Conservation (phyloP, 2,113 vertebrate species). For the Hepsetus odoe region DNA sequence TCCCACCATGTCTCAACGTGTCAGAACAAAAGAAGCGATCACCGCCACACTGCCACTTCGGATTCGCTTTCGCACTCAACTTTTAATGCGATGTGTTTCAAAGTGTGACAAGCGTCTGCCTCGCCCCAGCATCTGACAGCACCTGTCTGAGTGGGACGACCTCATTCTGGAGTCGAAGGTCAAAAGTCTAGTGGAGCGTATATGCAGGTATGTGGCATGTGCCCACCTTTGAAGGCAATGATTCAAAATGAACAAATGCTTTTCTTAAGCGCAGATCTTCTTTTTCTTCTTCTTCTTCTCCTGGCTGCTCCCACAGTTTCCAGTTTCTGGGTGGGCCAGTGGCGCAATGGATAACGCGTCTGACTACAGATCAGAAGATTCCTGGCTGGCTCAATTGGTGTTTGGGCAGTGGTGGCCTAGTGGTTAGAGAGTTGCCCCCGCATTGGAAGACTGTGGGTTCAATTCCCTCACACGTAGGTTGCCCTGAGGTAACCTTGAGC, state of each 20-base stretch:
- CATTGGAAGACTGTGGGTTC: no score
- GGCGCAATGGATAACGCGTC: conserved; percentile 87
- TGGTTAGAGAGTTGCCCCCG: no score
- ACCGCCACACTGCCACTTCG: not conserved
- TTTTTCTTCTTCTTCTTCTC: no score
- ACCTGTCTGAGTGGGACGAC: conserved; percentile 36
- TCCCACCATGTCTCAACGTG: conserved; percentile 24
- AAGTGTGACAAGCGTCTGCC: conserved; percentile 40
- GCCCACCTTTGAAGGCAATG: no score
- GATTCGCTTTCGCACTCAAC: not conserved
- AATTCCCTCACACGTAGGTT: no score
- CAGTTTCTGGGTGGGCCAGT: conserved; percentile 82
- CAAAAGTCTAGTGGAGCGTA: not conserved
- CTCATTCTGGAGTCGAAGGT: conserved; percentile 39
- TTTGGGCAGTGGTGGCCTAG: no score
- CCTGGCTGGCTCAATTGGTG: no score
- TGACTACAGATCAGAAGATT: conserved; percentile 88
- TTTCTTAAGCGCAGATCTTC: no score
- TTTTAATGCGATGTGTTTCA: conserved; percentile 42
- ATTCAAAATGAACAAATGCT: no score
- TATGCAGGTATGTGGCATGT: no score
- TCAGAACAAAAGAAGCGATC: conserved; percentile 41
- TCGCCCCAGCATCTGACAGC: conserved; percentile 42
- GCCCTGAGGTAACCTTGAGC: no score
- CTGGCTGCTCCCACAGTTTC: no score